Conservation (phyloP, 1,140 invertebrate species). For the Drosophila nebulosa region DNA sequence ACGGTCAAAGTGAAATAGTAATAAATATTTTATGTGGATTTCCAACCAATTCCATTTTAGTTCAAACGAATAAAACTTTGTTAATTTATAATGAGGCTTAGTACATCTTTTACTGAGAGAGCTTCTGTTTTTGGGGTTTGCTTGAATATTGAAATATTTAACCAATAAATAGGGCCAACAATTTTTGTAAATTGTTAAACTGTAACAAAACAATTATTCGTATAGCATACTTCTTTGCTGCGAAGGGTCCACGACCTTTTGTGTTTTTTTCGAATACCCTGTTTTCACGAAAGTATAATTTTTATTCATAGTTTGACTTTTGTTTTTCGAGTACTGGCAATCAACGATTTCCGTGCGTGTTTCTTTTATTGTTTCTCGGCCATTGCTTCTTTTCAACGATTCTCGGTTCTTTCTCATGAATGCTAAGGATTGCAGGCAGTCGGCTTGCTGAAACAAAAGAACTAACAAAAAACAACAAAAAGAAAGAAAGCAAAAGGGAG, state of each 20-base stretch:
- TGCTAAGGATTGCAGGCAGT: conserved; percentile 28
- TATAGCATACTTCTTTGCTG: background rate
- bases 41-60: too few species aligned
- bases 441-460: conserved; percentile 12
- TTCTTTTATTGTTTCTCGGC: conserved; percentile 19
- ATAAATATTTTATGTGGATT: too few species aligned
- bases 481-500: background rate
- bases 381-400: background rate
- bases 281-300: background rate
- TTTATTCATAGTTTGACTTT: conserved; percentile 19
- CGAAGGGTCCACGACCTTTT: background rate
- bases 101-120: too few species aligned
- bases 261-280: background rate
- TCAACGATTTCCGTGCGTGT: conserved; percentile 63
- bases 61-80: too few species aligned
- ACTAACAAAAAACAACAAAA: background rate
- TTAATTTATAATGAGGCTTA: too few species aligned
- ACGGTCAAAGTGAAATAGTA: too few species aligned
- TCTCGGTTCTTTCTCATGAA: conserved; percentile 2
- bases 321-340: conserved; percentile 25
- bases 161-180: too few species aligned
- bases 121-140: too few species aligned
- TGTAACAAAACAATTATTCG: too few species aligned
- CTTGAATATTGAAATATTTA: too few species aligned
- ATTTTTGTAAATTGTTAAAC: too few species aligned